Percentiles rank a stretch among this genome's conserved stretches.
Conservation (phyloP, 2,797 vertebrate genomes). For the Toxotes lorentzi region DNA sequence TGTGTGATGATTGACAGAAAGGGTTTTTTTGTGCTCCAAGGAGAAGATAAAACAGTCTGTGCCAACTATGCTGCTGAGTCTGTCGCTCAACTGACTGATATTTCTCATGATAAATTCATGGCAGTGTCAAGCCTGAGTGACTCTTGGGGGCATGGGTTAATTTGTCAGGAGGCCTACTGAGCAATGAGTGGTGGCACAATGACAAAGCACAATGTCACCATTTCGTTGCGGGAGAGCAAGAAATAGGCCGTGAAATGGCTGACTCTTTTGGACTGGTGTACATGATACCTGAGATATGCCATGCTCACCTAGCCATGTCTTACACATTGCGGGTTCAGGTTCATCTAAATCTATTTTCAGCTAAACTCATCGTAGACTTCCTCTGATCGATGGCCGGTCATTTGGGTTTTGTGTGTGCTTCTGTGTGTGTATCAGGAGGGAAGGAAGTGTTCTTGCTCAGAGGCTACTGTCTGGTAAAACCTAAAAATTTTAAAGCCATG, state of each 20-base stretch:
- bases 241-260: conserved; percentile 77
- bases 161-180: conserved; percentile 77
- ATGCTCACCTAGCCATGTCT: conserved; percentile 51
- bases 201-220: conserved; percentile 75
- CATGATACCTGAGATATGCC: conserved; percentile 42
- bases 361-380: conserved; percentile 30
- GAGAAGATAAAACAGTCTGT: conserved; percentile 31
- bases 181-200: conserved; percentile 64
- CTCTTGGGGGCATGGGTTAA: conserved; percentile 67
- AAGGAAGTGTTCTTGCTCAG: conserved; percentile 13
- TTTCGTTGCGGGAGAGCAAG: conserved; percentile 59
- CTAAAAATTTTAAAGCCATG: background rate
- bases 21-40: conserved; percentile 16
- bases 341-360: conserved; percentile 58
- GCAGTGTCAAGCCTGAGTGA: conserved; percentile 76
- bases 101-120: conserved; percentile 82
- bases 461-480: conserved; percentile 3
- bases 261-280: conserved; percentile 35
- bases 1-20: conserved; percentile 22
- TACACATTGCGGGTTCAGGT: conserved; percentile 16
- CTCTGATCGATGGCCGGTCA: conserved; percentile 34
- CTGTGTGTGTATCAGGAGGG: conserved; percentile 5
- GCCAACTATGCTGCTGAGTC: conserved; percentile 48
- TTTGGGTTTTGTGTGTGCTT: conserved; percentile 8
- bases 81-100: conserved; percentile 69